Evolutionary conservation across 1,140 invertebrate genomes (phyloP).

Genomic region (Drosophila arawakana): DNA sequence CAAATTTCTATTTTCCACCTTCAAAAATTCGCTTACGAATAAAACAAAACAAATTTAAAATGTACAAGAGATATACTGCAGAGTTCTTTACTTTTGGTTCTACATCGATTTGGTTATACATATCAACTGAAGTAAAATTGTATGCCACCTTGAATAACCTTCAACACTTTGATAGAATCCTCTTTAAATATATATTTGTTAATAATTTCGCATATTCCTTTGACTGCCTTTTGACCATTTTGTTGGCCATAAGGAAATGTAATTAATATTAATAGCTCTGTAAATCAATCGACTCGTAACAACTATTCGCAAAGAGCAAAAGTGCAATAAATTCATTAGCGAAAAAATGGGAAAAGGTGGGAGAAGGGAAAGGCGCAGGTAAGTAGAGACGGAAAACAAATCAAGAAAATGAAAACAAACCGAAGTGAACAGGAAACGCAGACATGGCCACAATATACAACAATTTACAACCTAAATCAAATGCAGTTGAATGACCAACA

Average conservation of each 20-base stretch:
- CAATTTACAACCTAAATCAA: constrained; percentile 83
- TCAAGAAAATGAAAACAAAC: constrained; percentile 36
- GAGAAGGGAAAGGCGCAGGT: constrained; percentile 1
- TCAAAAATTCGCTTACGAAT: too few species aligned
- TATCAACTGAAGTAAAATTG: too few species aligned
- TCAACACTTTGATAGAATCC: too few species aligned
- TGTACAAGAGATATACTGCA: too few species aligned
- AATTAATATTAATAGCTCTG: constrained; percentile 45
- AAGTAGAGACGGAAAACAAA: constrained; percentile 17
- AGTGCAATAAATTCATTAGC: constrained; percentile 80
- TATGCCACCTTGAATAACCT: too few species aligned
- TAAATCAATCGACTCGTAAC: constrained; percentile 42
- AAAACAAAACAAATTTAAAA: too few species aligned
- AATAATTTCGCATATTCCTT: constrained; percentile 19
- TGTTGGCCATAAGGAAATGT: constrained; percentile 6
- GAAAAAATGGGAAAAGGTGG: constrained; percentile 42
- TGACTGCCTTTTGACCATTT: constrained; percentile 3
- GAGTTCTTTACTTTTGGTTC: too few species aligned
- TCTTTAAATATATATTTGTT: neutral
- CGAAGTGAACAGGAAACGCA: constrained; percentile 67
- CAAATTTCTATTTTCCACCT: too few species aligned
- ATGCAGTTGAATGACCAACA: constrained; percentile 81
- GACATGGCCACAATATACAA: constrained; percentile 72
- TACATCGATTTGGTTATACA: too few species aligned
- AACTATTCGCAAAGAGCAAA: constrained; percentile 31